phyloP scores from a whole-genome alignment of 2,888 invertebrate genomes.

The Odontothrips loti region DNA sequence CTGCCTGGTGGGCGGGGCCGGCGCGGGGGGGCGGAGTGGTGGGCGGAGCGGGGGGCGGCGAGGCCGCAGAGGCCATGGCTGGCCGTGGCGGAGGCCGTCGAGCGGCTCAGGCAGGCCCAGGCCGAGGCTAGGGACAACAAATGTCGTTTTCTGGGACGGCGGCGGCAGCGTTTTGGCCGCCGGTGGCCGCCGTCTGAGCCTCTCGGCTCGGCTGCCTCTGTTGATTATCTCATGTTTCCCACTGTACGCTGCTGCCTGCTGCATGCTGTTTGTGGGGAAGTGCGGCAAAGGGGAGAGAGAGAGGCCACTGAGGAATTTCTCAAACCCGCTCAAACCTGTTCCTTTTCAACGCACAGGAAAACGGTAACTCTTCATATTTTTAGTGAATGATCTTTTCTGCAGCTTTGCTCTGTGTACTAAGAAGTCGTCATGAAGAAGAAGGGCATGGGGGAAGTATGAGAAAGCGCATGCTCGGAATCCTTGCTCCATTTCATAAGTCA shows the following conservation, averaged over 20 bases:
- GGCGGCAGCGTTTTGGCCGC: too few relatives aligned
- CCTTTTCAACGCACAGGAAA: too few relatives aligned
- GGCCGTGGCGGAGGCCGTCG: neutral
- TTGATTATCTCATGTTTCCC: constrained; percentile 1
- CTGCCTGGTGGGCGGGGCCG: neutral
- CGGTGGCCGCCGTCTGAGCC: neutral
- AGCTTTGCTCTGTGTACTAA: too few relatives aligned
- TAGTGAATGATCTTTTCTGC: too few relatives aligned
- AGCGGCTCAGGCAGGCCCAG: neutral
- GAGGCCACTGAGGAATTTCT: neutral
- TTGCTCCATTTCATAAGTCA: too few relatives aligned
- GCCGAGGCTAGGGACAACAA: neutral
- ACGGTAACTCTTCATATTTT: too few relatives aligned
- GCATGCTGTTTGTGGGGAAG: neutral
- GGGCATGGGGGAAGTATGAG: too few relatives aligned
- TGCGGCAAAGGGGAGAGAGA: neutral
- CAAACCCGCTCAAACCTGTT: too few relatives aligned
- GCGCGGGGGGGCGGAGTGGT: neutral
- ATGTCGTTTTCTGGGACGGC: too few relatives aligned
- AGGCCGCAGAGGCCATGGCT: neutral
- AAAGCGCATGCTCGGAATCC: too few relatives aligned
- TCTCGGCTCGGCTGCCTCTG: neutral
- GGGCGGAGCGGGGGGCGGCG: neutral
- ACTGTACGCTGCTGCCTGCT: too few relatives aligned
- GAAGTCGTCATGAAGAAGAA: too few relatives aligned